Percentiles rank a stretch among this genome's conserved stretches.
Conservation (phyloP, 1,140 invertebrate species). For the Brachionus calyciflorus region DNA sequence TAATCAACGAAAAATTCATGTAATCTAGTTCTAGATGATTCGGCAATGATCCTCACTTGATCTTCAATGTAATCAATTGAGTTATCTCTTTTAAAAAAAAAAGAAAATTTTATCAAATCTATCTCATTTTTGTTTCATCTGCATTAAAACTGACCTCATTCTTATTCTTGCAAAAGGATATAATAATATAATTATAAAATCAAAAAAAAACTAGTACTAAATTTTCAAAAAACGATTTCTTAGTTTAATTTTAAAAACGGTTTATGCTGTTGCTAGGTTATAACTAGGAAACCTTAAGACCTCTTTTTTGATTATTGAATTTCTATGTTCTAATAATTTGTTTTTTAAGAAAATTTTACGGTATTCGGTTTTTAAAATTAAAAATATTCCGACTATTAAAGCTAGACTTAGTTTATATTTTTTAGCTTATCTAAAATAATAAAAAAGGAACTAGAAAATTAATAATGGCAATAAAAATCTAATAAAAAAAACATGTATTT, state of each 20-base stretch:
- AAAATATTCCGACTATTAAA: too few relatives aligned
- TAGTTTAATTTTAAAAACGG: slow-evolving; percentile 31
- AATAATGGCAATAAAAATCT: too few relatives aligned
- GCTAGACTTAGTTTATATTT: too few relatives aligned
- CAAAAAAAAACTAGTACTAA: slow-evolving; percentile 14
- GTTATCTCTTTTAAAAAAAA: neutral
- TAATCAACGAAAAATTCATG: slow-evolving; percentile 60
- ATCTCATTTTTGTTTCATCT: neutral
- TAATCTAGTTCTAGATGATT: slow-evolving; percentile 56
- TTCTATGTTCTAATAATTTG: too few relatives aligned
- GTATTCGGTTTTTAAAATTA: too few relatives aligned
- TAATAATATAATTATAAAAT: slow-evolving; percentile 20
- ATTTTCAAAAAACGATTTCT: neutral
- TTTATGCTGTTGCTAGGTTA: slow-evolving; percentile 18
- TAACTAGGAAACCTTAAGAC: slow-evolving; percentile 5
- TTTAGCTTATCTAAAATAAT: too few relatives aligned
- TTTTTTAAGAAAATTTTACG: too few relatives aligned
- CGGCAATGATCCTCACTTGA: slow-evolving; percentile 53
- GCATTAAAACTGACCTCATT: neutral
- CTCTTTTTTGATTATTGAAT: slow-evolving; percentile 13
- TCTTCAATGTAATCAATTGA: slow-evolving; percentile 52
- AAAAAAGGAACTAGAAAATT: too few relatives aligned
- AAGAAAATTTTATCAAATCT: neutral
- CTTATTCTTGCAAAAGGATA: neutral
- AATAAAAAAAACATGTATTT: too few relatives aligned